phyloP scores from a whole-genome alignment of 1,140 invertebrate genomes.

The Heliconius nattereri region DNA sequence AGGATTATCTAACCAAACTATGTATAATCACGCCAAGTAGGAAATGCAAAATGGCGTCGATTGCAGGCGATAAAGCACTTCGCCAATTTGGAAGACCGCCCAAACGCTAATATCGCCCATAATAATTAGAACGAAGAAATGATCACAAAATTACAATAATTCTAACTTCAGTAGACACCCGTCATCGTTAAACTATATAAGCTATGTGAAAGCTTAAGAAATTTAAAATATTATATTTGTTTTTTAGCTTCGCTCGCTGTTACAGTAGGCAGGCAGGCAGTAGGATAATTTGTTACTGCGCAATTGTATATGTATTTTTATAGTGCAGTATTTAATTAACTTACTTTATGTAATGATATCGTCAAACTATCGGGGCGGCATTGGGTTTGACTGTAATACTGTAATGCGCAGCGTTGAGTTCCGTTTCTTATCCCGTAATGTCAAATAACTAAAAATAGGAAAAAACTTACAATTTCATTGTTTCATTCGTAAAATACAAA shows the following conservation, averaged over 20 bases:
- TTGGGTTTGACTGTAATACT: no score
- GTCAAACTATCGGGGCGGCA: no score
- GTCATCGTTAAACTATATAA: not conserved
- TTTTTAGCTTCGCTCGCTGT: no score
- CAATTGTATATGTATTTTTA: no score
- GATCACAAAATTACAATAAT: constrained; percentile 19
- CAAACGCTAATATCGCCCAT: constrained; percentile 37
- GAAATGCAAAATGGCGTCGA: constrained; percentile 38
- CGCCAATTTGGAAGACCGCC: constrained; percentile 41
- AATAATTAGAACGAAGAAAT: constrained; percentile 30
- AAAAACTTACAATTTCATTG: constrained; percentile 4
- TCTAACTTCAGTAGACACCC: not conserved
- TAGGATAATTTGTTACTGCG: no score
- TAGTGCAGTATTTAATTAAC: no score
- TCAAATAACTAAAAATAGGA: no score
- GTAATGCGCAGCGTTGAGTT: no score
- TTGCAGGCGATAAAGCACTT: constrained; percentile 34
- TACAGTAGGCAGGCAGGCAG: no score
- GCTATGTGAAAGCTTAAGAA: not conserved
- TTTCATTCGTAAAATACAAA: constrained; percentile 26
- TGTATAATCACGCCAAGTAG: constrained; percentile 27
- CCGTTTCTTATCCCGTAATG: no score
- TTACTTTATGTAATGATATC: no score
- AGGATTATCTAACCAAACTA: constrained; percentile 6
- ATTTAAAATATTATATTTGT: not conserved